Evolutionary conservation across 2,113 vertebrate species (phyloP).

Genomic region (Vulpes lagopus): DNA sequence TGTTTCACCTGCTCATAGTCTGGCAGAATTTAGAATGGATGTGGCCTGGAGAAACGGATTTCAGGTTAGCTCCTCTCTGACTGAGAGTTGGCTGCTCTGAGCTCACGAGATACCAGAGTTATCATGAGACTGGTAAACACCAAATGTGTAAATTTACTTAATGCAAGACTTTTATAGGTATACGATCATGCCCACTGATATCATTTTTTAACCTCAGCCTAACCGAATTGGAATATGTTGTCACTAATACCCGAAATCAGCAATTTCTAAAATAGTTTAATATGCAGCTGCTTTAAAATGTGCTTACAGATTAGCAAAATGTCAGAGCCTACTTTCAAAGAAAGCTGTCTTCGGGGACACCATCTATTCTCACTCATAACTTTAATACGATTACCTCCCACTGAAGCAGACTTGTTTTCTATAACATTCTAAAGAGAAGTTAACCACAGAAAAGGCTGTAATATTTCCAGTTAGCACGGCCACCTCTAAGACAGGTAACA

Average conservation of each 20-base stretch:
- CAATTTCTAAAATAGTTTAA: constrained; percentile 11
- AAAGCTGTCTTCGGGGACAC: constrained; percentile 14
- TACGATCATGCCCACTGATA: not conserved
- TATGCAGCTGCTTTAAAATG: constrained; percentile 54
- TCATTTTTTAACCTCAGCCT: constrained; percentile 11
- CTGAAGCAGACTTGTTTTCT: not conserved
- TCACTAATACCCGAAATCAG: constrained; percentile 9
- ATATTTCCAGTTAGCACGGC: not conserved
- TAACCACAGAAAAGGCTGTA: not conserved
- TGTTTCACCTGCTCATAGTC: not conserved
- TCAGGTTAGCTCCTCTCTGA: not conserved
- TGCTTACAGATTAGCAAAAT: constrained; percentile 50
- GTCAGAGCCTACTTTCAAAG: constrained; percentile 14
- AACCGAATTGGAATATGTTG: not conserved
- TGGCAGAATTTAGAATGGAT: not conserved
- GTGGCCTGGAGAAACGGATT: not conserved
- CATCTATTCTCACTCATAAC: constrained; percentile 9
- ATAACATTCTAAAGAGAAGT: not conserved
- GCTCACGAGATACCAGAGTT: not conserved
- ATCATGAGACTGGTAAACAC: not conserved
- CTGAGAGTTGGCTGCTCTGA: not conserved
- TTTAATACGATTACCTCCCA: constrained; percentile 30
- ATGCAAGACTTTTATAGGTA: not conserved
- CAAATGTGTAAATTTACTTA: not conserved
- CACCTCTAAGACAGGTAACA: not conserved